A percentile compares a stretch with the other conserved stretches of the same genome.
Evolutionary conservation across 2,888 invertebrate genomes (phyloP).

Genomic region (Blomia tropicalis): DNA sequence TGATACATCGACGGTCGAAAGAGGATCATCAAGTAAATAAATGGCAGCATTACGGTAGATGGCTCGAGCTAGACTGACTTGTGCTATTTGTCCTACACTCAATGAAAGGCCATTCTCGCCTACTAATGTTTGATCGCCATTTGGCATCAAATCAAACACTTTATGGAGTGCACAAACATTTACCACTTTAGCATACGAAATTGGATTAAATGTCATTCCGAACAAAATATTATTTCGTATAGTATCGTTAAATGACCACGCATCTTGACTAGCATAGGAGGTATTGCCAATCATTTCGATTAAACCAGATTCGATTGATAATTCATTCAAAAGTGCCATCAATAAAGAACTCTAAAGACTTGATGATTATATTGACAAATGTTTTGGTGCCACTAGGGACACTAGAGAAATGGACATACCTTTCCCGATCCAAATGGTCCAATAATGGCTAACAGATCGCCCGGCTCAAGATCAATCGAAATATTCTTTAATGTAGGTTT

Average conservation of each 20-base stretch:
- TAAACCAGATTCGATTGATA: conserved; percentile 46
- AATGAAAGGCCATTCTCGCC: too few relatives aligned
- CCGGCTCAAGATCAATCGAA: conserved; percentile 34
- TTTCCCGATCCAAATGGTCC: conserved; percentile 80
- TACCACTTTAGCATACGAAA: conserved; percentile 34
- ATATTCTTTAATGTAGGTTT: conserved; percentile 32
- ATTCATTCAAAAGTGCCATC: conserved; percentile 51
- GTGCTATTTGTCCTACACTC: too few relatives aligned
- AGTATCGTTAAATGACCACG: too few relatives aligned
- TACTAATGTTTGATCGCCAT: too few relatives aligned
- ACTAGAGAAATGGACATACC: too few relatives aligned
- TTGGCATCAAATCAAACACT: conserved; percentile 38
- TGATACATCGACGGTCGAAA: too few relatives aligned
- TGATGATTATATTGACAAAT: too few relatives aligned
- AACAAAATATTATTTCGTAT: conserved; percentile 39
- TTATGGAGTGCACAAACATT: conserved; percentile 36
- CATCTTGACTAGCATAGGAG: too few relatives aligned
- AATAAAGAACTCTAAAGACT: conserved; percentile 35
- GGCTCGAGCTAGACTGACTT: too few relatives aligned
- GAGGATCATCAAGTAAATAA: too few relatives aligned
- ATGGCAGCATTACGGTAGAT: too few relatives aligned
- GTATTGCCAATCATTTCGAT: conserved; percentile 46
- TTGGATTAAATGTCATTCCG: conserved; percentile 34
- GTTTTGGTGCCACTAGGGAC: too few relatives aligned
- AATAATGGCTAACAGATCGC: conserved; percentile 53